Base-by-base conservation (phyloP, 2,113 vertebrate species). In the Sinocyclocheilus grahami region DNA sequence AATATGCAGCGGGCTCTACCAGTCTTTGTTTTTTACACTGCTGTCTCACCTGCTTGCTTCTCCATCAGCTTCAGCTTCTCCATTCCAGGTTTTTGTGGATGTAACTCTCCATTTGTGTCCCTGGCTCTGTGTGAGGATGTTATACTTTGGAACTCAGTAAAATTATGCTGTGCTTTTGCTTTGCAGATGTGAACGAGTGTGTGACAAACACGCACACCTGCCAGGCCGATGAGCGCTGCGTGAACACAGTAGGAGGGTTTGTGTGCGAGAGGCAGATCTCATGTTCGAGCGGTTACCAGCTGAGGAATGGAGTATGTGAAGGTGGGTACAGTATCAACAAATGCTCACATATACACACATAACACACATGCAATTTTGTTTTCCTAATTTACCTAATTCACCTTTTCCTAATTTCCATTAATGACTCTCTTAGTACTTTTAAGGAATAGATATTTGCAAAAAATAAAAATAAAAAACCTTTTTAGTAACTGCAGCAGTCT, bases 121-220 rank as follows among this genome's bases (percentile, higher is more conserved):
- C 33, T 83, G 74, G 71, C 74, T 60, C 27, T 33, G 27, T 71
- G 39, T 74, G 14, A 71, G 65, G 20, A 63, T 78, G 33, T 63
- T 58, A 37, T 77, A 53, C 1, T 87, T 46, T 55, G 8, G 48
- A 84, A 12, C 69, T 67, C 14, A 46, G 27, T 11, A 65, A 18
- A 86, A 60, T 82, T 62, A 83, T 39, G 42, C 11, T 65, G 69
- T 67, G 13, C 75, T 71, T 86, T 8, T 90, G 83, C 84, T 71
- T 87, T 85, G n/a, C 92, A 98, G 98, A 98, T 92, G 91, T 97
- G 87, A 96, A 99, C 3, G 97, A 98, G 92, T 98, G 97, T 11
- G 87, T 95, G 84, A 94, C 94, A 4, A 94, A 94, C 82, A 84
- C 89, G 0, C 97, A 98, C 92, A 96, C 93, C 0, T 99, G 97